Percentiles rank a stretch among this genome's conserved stretches.
These are phyloP conservation scores for Ormyrus labotus DNA, from an alignment of 2,888 invertebrate genomes.

Conservation along the genomic window DNA sequence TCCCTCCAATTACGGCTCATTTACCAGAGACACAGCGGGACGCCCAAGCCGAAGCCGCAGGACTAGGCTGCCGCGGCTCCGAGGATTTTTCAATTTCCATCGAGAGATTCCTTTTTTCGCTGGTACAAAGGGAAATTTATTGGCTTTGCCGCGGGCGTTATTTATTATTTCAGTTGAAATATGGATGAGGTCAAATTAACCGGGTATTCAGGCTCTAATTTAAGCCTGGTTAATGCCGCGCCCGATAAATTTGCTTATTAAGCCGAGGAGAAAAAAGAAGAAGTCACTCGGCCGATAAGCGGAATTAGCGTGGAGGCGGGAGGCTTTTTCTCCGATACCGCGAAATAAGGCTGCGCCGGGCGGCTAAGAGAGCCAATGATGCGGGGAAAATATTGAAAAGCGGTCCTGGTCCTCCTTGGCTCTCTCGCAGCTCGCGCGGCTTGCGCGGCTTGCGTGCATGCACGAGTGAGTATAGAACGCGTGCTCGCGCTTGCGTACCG, in stretches of 20 bases:
- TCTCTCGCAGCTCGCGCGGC: not conserved
- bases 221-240: slow-evolving; percentile 40
- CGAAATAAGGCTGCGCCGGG: not conserved
- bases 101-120: slow-evolving; percentile 14
- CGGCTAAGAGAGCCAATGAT: slow-evolving; percentile 39
- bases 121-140: slow-evolving; percentile 44
- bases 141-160: slow-evolving; percentile 7
- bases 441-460: slow-evolving; percentile 39
- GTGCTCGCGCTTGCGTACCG: slow-evolving; percentile 59
- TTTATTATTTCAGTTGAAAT: slow-evolving; percentile 34
- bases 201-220: slow-evolving; percentile 43
- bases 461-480: slow-evolving; percentile 30
- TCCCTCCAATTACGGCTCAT: slow-evolving; percentile 57
- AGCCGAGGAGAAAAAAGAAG: not conserved
- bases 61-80: not conserved
- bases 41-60: slow-evolving; percentile 9
- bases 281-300: too few species aligned
- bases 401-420: slow-evolving; percentile 59
- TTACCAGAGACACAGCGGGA: slow-evolving; percentile 59
- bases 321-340: too few species aligned
- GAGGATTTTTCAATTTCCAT: slow-evolving; percentile 54
- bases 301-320: too few species aligned
- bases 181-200: slow-evolving; percentile 43
- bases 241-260: not conserved
- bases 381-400: slow-evolving; percentile 69